phyloP scores from a whole-genome alignment of 2,113 vertebrate species.

The Cebus imitator region DNA sequence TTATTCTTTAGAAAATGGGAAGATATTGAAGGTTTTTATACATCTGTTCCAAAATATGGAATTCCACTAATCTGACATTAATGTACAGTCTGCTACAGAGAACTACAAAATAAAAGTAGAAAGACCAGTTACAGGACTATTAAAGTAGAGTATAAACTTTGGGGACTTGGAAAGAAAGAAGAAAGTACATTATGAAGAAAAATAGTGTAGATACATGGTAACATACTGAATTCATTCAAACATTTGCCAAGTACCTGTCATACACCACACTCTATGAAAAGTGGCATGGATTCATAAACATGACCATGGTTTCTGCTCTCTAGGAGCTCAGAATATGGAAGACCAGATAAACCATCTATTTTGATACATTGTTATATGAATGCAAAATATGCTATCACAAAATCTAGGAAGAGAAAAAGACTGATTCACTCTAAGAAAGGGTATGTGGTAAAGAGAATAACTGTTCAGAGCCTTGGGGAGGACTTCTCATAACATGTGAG shows the following conservation, averaged over 20 bases:
- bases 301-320: neutral
- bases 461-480: neutral
- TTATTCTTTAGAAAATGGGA: constrained; percentile 8
- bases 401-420: neutral
- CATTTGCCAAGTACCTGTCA: neutral
- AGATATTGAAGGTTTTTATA: neutral
- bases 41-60: neutral
- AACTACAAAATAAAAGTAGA: neutral
- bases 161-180: neutral
- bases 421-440: neutral
- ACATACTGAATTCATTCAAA: neutral
- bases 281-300: neutral
- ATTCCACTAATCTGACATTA: constrained; percentile 5
- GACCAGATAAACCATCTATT: neutral
- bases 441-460: neutral
- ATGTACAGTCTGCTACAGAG: neutral
- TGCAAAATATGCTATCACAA: neutral
- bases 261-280: neutral
- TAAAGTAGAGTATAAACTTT: neutral
- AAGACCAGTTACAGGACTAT: neutral
- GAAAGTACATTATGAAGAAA: constrained; percentile 34
- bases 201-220: neutral
- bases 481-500: neutral
- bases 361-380: neutral
- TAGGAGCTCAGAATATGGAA: neutral